Conservation (phyloP, 1,140 invertebrate species). For the Drosophila serrata region DNA sequence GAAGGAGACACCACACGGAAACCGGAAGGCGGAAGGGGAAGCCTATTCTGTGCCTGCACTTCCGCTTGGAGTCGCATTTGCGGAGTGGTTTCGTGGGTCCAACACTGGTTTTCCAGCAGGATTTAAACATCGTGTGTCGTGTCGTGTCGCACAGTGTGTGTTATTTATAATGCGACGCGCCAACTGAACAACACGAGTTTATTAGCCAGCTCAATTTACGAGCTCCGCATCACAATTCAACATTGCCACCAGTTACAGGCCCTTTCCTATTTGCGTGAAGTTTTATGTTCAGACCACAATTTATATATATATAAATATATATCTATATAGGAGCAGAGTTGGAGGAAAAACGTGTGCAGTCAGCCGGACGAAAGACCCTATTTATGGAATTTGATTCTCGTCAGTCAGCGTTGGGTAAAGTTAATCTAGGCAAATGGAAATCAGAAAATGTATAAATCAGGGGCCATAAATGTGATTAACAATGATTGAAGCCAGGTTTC, state of each 20-base stretch:
- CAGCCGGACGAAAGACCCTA: conserved; percentile 5
- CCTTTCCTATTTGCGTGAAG: neutral
- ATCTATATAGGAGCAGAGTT: neutral
- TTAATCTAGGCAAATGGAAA: conserved; percentile 28
- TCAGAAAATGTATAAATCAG: neutral
- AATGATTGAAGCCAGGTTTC: neutral
- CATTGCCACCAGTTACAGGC: conserved; percentile 25
- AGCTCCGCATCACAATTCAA: conserved; percentile 41
- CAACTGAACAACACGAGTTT: conserved; percentile 56
- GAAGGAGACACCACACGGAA: conserved; percentile 59
- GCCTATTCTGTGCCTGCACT: conserved; percentile 77
- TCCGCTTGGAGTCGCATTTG: conserved; percentile 65
- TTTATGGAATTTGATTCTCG: conserved; percentile 23
- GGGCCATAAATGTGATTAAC: neutral
- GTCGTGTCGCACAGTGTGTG: conserved; percentile 30
- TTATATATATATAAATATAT: neutral
- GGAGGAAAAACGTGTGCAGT: conserved; percentile 24
- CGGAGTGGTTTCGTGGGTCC: conserved; percentile 17
- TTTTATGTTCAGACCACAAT: conserved; percentile 14
- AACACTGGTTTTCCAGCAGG: conserved; percentile 1
- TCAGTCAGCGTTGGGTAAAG: neutral
- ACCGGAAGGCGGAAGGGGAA: conserved; percentile 72
- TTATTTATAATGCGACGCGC: conserved; percentile 66
- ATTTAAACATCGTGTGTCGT: conserved; percentile 17
- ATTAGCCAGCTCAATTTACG: conserved; percentile 53